phyloP scores from a whole-genome alignment of 1,140 invertebrate genomes.

The Bombus huntii region DNA sequence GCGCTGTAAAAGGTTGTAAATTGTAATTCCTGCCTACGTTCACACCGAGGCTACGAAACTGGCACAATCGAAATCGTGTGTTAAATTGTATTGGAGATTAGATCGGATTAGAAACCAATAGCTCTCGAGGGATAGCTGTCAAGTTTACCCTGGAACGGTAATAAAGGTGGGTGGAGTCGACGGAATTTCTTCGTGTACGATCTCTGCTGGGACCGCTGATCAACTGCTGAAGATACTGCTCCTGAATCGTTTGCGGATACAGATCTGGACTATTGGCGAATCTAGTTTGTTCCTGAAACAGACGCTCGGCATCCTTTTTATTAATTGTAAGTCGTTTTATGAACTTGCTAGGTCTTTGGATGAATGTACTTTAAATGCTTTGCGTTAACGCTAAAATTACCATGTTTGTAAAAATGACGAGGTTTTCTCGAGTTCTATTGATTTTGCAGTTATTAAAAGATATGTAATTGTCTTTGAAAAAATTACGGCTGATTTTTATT shows the following conservation, averaged over 20 bases:
- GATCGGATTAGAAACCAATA: constrained; percentile 29
- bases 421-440: no score
- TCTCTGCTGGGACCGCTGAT: constrained; percentile 66
- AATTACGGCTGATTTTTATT: no score
- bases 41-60: constrained; percentile 74
- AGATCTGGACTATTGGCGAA: constrained; percentile 77
- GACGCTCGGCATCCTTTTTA: constrained; percentile 64
- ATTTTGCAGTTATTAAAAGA: no score
- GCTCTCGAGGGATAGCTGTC: constrained; percentile 33
- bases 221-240: constrained; percentile 67
- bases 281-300: constrained; percentile 76
- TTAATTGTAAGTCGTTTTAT: constrained; percentile 13
- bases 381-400: no score
- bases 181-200: constrained; percentile 75
- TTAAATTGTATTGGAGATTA: constrained; percentile 21
- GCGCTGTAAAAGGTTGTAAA: constrained; percentile 16
- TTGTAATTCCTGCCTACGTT: constrained; percentile 61
- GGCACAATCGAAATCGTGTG: constrained; percentile 36
- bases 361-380: no score
- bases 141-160: constrained; percentile 80
- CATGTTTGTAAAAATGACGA: no score
- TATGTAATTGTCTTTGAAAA: no score
- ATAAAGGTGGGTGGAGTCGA: constrained; percentile 77
- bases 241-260: constrained; percentile 71
- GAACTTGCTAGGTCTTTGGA: no score